Evolutionary conservation across 2,113 vertebrate species (phyloP), one percentile per base, ranked within the genome.

Genomic region (Holacanthus passer): DNA sequence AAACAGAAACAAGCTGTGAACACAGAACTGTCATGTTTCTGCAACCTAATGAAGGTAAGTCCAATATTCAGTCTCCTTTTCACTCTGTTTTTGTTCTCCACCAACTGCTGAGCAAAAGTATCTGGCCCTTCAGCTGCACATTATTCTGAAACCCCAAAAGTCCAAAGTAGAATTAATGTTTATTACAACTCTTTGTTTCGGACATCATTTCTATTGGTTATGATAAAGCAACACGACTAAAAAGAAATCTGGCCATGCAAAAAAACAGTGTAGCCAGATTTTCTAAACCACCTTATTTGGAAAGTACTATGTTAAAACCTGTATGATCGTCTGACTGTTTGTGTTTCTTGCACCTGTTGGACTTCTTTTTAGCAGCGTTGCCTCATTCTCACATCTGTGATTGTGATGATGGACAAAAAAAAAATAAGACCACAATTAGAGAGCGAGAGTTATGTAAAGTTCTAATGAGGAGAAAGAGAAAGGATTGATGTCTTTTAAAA

Each of bases 311-410:
- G n/a, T 59, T 31, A 11, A 60, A 65, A 58, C 16, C 48, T 13
- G 22, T 19, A 5, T n/a, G 43, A 0, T 79, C 32, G 29, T 29
- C 17, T 27, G 45, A 65, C 10, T 24, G 39, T 20, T 41, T 50
- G 59, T 24, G 12, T 48, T 59, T 66, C 31, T 62, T 29, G 29
- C 17, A 65, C n/a, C 20, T 79, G 59, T 78, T 20, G 24, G 48
- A 68, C 52, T 64, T 5, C 1, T 62, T 48, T 22, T 62, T 11
- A 43, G 39, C 52, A n/a, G n/a, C 19, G 32, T 24, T 32, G 9
- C 20, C 14, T 12, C 20, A n/a, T 72, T 39, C 22, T 66, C 7
- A 43, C 7, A 50, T 50, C n/a, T 63, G 43, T 62, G 39, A 60
- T 43, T 14, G 27, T 24, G 4, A 59, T n/a, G 17, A 76, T 27